These are phyloP conservation scores for Alviniconcha strummeri DNA, from an alignment of 2,888 invertebrate genomes.

Conservation along the genomic window DNA sequence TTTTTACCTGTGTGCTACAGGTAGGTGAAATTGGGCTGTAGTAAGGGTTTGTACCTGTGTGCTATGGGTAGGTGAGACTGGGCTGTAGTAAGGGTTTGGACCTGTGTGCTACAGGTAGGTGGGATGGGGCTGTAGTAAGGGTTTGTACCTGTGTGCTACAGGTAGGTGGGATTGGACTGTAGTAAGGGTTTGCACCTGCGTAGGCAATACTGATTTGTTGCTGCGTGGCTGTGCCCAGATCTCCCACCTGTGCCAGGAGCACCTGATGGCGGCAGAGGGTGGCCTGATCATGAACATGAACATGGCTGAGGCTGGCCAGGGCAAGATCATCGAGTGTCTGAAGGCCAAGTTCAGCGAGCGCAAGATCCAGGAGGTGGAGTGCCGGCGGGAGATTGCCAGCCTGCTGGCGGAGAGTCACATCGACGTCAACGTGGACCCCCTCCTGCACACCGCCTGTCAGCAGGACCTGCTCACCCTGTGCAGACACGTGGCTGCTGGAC, in stretches of 20 bases:
- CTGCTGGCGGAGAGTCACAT: constrained; percentile 89
- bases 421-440: constrained; percentile 96
- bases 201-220: neutral
- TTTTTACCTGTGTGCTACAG: no score
- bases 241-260: constrained; percentile 49
- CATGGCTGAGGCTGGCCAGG: constrained; percentile 77
- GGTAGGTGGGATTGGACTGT: no score
- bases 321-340: constrained; percentile 90
- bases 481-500: constrained; percentile 83
- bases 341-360: constrained; percentile 76
- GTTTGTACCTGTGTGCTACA: no score
- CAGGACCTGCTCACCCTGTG: constrained; percentile 79
- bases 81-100: no score
- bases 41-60: no score
- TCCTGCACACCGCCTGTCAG: constrained; percentile 90
- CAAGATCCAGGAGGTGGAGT: neutral
- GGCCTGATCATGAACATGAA: constrained; percentile 47
- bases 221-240: constrained; percentile 47
- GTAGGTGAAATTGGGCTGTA: neutral
- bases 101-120: neutral
- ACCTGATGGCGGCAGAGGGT: constrained; percentile 32
- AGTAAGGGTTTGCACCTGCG: neutral
- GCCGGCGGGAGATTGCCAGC: constrained; percentile 84
- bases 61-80: no score
- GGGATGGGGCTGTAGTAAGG: neutral